phyloP scores from a whole-genome alignment of 2,797 vertebrate species.

The Emys orbicularis region DNA sequence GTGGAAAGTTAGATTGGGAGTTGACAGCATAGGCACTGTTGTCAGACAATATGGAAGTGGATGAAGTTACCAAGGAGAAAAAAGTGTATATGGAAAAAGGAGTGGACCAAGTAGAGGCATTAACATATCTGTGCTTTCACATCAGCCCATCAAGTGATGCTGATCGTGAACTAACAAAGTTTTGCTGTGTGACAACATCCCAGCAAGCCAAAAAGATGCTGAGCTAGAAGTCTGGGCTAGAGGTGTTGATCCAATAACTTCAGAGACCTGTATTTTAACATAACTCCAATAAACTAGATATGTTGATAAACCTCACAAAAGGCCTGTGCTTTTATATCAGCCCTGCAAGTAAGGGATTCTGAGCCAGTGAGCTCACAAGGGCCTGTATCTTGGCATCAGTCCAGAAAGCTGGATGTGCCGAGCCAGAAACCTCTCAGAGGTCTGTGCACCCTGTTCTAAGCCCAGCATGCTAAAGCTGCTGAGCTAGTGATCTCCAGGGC shows the following conservation, averaged over 20 bases:
- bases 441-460: not conserved
- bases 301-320: not conserved
- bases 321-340: not conserved
- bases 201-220: not conserved
- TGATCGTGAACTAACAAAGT: no score
- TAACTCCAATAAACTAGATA: not conserved
- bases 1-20: not conserved
- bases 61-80: not conserved
- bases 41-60: not conserved
- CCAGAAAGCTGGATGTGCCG: conserved; percentile 12
- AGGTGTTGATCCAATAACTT: not conserved
- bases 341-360: not conserved
- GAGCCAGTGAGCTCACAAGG: conserved; percentile 13
- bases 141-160: no score
- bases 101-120: not conserved
- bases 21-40: not conserved
- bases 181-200: not conserved
- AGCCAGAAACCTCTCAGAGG: not conserved
- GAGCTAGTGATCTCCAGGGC: conserved; percentile 23
- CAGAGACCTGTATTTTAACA: not conserved
- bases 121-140: no score
- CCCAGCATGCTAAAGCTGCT: not conserved
- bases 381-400: not conserved
- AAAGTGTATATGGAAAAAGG: no score
- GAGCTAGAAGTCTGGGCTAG: not conserved